These are phyloP conservation scores for Bagarius yarrelli DNA, from an alignment of 2,113 vertebrate species.

Conservation along the genomic window DNA sequence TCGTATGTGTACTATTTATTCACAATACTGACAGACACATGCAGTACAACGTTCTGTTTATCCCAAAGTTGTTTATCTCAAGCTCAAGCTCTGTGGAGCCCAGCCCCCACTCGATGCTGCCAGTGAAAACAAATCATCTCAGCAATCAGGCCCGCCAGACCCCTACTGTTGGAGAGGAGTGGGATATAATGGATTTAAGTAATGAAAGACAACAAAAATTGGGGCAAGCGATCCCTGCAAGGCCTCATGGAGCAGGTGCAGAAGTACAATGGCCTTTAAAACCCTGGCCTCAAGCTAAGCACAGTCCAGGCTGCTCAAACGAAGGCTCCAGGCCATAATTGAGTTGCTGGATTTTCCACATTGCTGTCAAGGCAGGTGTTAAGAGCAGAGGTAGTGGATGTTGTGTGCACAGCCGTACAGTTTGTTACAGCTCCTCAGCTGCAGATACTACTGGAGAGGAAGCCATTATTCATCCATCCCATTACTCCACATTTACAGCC, in stretches of 20 bases:
- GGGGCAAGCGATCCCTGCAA: slow-evolving; percentile 34
- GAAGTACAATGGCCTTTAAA: slow-evolving; percentile 48
- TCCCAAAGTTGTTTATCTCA: slow-evolving; percentile 50
- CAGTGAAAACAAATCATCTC: slow-evolving; percentile 50
- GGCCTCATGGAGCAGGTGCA: slow-evolving; percentile 48
- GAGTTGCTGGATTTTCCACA: slow-evolving; percentile 42
- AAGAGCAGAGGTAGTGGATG: neutral
- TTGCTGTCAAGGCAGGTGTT: slow-evolving; percentile 25
- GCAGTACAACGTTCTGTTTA: slow-evolving; percentile 19
- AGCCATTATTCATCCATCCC: slow-evolving; percentile 47
- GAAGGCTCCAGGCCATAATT: slow-evolving; percentile 32
- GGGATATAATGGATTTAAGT: slow-evolving; percentile 51
- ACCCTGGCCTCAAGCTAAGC: slow-evolving; percentile 21
- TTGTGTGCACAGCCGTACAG: slow-evolving; percentile 2
- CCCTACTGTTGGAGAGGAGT: slow-evolving; percentile 46
- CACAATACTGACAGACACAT: slow-evolving; percentile 23
- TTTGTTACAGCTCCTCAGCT: slow-evolving; percentile 27
- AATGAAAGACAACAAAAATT: slow-evolving; percentile 55
- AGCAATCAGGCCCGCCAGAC: slow-evolving; percentile 38
- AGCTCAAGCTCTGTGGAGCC: slow-evolving; percentile 27
- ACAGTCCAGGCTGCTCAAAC: slow-evolving; percentile 27
- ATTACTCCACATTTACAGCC: slow-evolving; percentile 52
- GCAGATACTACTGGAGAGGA: slow-evolving; percentile 29
- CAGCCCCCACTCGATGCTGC: slow-evolving; percentile 34
- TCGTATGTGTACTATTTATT: slow-evolving; percentile 14